phyloP scores from a whole-genome alignment of 2,888 invertebrate genomes.

The Tortrix viridana region DNA sequence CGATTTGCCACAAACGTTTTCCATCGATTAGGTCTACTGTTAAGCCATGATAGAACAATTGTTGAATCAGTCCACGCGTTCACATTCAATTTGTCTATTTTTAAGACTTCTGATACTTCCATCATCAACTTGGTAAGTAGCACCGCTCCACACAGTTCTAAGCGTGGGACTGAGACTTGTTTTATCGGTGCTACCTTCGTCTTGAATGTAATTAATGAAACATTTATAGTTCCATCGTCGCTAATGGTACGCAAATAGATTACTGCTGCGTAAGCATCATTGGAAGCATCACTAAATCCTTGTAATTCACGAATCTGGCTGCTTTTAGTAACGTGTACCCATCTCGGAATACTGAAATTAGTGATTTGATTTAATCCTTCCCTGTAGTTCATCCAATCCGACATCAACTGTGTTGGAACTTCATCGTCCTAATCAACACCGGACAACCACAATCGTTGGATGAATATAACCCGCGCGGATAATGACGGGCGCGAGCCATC shows the following conservation, averaged over 20 bases:
- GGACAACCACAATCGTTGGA: not conserved
- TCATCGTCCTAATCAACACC: not conserved
- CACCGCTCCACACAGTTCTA: not conserved
- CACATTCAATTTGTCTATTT: not conserved
- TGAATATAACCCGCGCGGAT: not conserved
- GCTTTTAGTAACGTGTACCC: not conserved
- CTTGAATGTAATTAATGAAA: not conserved
- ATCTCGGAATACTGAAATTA: not conserved
- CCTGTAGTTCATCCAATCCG: not conserved
- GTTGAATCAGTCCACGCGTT: slow-evolving; percentile 1
- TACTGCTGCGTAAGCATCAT: not conserved
- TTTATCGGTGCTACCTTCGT: not conserved
- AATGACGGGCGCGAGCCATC: not conserved
- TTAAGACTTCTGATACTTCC: not conserved
- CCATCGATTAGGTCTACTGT: slow-evolving; percentile 16
- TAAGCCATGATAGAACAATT: not conserved
- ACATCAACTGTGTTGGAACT: not conserved
- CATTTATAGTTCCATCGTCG: not conserved
- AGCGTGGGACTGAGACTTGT: too few species aligned
- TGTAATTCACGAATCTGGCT: not conserved
- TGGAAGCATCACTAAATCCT: not conserved
- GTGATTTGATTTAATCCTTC: not conserved
- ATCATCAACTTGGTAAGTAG: not conserved
- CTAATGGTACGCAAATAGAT: not conserved
- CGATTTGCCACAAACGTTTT: slow-evolving; percentile 7